phyloP scores from a whole-genome alignment of 35 echinoderm and acorn worm genomes.

The Ophiothrix spiculata region DNA sequence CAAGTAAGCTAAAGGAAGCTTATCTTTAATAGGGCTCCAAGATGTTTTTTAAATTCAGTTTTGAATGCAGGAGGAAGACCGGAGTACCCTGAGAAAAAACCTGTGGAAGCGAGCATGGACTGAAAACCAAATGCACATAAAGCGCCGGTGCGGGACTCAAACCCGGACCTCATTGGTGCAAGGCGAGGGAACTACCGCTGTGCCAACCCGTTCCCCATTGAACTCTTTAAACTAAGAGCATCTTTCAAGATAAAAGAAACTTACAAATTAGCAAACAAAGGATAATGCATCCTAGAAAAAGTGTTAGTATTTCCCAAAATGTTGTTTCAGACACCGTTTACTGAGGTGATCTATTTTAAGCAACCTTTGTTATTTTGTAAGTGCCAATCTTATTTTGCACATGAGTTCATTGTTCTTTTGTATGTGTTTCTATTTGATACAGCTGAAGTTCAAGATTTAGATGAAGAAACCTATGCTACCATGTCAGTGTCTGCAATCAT shows the following conservation, averaged over 20 bases:
- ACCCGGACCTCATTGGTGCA: too few species aligned
- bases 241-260: neutral
- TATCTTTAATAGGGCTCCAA: too few species aligned
- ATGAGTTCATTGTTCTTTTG: neutral
- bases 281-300: neutral
- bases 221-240: neutral
- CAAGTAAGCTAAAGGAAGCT: too few species aligned
- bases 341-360: neutral
- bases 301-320: neutral
- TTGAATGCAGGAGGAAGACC: too few species aligned
- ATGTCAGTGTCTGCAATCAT: conserved; percentile 95
- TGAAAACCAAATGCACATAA: too few species aligned
- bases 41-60: too few species aligned
- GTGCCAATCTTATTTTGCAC: too few species aligned
- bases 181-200: too few species aligned
- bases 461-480: conserved; percentile 73
- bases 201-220: neutral
- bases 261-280: neutral
- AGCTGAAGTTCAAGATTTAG: conserved; percentile 83
- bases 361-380: neutral
- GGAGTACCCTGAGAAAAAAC: too few species aligned
- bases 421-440: neutral
- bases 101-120: too few species aligned
- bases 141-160: too few species aligned
- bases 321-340: neutral